A percentile compares a stretch with the other conserved stretches of the same genome.
Conservation (phyloP, 2,797 vertebrate genomes). For the Gorsachius magnificus region DNA sequence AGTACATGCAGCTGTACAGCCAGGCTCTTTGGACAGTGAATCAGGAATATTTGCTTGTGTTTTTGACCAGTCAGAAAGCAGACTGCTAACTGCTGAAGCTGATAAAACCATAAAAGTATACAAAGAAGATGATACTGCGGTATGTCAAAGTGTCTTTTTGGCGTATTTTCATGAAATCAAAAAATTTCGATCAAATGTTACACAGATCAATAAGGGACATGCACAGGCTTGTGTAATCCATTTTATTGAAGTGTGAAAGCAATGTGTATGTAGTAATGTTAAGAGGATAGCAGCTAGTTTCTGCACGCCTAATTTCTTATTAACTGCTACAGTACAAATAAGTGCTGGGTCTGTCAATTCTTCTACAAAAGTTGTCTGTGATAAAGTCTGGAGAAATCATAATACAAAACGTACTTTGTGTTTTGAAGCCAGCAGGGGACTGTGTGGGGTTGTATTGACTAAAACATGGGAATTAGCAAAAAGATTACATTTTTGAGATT, state of each 20-base stretch:
- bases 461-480: background rate
- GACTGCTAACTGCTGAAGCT: slow-evolving; percentile 94
- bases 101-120: slow-evolving; percentile 99
- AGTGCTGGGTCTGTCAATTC: background rate
- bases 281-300: background rate
- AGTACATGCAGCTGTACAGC: slow-evolving; percentile 96
- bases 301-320: background rate
- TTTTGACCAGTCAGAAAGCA: slow-evolving; percentile 94
- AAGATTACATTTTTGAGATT: background rate
- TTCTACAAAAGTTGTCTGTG: background rate
- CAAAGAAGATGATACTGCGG: slow-evolving; percentile 94
- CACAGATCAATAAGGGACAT: accelerated
- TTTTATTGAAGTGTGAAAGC: background rate
- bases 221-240: background rate
- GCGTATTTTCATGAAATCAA: background rate
- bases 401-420: background rate
- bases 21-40: slow-evolving; percentile 97
- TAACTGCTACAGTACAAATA: background rate
- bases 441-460: background rate
- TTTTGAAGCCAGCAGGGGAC: background rate
- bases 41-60: slow-evolving; percentile 96
- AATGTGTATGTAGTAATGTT: background rate
- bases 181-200: background rate
- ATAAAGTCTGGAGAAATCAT: background rate
- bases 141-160: slow-evolving; percentile 66